Conservation (phyloP, 2,888 invertebrate species). For the Xestia xanthographa region DNA sequence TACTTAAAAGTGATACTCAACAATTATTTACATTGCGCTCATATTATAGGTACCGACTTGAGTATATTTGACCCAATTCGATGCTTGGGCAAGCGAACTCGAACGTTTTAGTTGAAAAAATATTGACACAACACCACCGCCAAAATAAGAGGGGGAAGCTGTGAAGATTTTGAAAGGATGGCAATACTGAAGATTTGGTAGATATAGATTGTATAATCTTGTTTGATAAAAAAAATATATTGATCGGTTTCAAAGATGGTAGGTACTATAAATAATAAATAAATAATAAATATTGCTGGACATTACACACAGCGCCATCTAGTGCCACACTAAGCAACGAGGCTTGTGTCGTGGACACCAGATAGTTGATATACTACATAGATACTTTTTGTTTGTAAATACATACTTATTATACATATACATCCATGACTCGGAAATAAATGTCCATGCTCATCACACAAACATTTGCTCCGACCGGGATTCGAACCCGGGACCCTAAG, state of each 20-base stretch:
- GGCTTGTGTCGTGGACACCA: no score
- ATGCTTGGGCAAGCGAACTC: slow-evolving; percentile 28
- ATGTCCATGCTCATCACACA: no score
- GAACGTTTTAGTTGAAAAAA: slow-evolving; percentile 59
- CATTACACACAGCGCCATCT: no score
- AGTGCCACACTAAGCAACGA: no score
- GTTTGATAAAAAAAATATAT: slow-evolving; percentile 11
- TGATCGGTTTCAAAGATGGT: background rate
- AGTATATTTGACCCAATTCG: slow-evolving; percentile 57
- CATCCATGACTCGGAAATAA: no score
- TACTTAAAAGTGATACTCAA: slow-evolving; percentile 19
- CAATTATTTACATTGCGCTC: slow-evolving; percentile 36
- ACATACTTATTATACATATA: no score
- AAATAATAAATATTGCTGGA: no score
- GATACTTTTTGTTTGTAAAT: no score
- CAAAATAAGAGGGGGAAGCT: slow-evolving; percentile 7
- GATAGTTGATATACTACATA: no score
- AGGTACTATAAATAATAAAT: no score
- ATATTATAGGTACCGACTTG: slow-evolving; percentile 19
- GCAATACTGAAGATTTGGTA: slow-evolving; percentile 22
- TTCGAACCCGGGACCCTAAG: no score
- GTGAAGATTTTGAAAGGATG: slow-evolving; percentile 4
- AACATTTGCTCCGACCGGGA: no score
- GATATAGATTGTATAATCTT: background rate
- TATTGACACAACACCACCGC: slow-evolving; percentile 59